A percentile compares a stretch with the other conserved stretches of the same genome.
phyloP scores from a whole-genome alignment of 2,888 invertebrate species.

The Heteromyza rotundicornis region DNA sequence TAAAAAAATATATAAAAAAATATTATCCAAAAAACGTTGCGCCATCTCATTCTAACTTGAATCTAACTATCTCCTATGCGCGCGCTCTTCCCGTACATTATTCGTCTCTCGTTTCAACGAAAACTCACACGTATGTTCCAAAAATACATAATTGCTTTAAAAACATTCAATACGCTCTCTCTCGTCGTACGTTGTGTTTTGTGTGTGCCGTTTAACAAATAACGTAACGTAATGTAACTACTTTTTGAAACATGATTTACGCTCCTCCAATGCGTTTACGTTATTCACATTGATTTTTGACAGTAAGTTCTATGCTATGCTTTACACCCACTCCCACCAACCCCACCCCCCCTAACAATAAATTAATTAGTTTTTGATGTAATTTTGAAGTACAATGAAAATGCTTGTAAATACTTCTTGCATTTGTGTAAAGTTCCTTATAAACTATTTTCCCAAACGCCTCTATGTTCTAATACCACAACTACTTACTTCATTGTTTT shows the following conservation, averaged over 20 bases:
- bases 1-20: no score
- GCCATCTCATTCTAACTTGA: neutral
- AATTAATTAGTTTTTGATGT: slow-evolving; percentile 33
- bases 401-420: slow-evolving; percentile 58
- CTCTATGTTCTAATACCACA: neutral
- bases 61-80: neutral
- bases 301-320: slow-evolving; percentile 36
- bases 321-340: slow-evolving; percentile 20
- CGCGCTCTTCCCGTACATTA: no score
- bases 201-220: neutral
- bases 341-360: no score
- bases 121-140: neutral
- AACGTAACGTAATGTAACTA: no score
- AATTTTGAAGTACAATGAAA: slow-evolving; percentile 55
- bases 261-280: slow-evolving; percentile 2
- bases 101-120: neutral
- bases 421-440: slow-evolving; percentile 41
- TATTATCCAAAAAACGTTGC: neutral
- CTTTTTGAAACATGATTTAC: no score
- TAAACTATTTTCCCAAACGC: slow-evolving; percentile 20
- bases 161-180: neutral
- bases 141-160: no score
- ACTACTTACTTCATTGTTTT: slow-evolving; percentile 20
- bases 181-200: neutral
- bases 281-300: slow-evolving; percentile 24